Base-by-base conservation (phyloP, 2,888 invertebrate species). In the Tenthredo notha region DNA sequence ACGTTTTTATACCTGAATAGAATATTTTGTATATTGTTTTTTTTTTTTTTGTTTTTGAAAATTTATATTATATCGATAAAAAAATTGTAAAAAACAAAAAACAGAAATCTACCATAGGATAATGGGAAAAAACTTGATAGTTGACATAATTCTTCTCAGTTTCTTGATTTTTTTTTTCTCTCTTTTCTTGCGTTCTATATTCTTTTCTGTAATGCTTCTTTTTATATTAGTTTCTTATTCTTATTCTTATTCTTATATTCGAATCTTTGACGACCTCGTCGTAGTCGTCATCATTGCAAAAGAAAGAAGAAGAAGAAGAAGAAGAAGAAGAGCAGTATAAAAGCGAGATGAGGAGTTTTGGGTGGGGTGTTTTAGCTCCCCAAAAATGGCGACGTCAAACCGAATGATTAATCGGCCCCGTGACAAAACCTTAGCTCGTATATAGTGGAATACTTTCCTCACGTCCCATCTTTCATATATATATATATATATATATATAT, bases 331-430 rank as follows among this genome's bases (percentile, higher is more conserved):
- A n/a, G 43, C 43, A n/a, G 40, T 43, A 40, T 74, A 74, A 43
- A 10, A 15, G 9, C 3, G 43, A 33, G 47, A 54, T 6, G 61
- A 58, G 58, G 72, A 37, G 15, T 43, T 43, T 47, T 12, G n/a
- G 33, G n/a, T 40, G 54, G 33, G 15, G 47, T 47, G 84, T 84
- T 84, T 84, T 85, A 84, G 86, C 85, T 47, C 78, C 84, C 78
- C 54, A 50, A 78, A 87, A 87, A 84, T 87, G 87, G 78, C 86
- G 83, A 86, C 85, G 85, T 87, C 87, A 87, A 65, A 37, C 43
- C 37, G 61, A 80, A 75, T 87, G 87, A 87, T 87, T 86, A 87
- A 87, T 87, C 86, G 87, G 61, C 43, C 33, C 65, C 65, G n/a
- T 83, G 74, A 87, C 87, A 87, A 84, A 85, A 83, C 84, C 25